A percentile compares a stretch with the other conserved stretches of the same genome.
These are phyloP conservation scores for Mirounga angustirostris DNA, from an alignment of 2,113 vertebrate genomes.

Conservation along the genomic window DNA sequence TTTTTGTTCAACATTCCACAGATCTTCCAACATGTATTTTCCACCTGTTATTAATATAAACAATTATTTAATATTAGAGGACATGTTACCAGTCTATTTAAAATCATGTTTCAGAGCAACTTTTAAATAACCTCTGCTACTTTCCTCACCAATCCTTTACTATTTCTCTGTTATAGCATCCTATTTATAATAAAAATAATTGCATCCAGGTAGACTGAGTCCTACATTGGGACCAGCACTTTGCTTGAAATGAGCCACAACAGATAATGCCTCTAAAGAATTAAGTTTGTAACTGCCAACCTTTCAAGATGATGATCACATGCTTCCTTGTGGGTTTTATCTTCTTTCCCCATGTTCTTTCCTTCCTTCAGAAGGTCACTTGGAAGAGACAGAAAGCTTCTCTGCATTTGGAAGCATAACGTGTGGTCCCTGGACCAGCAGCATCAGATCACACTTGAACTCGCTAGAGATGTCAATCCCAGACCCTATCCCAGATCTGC, in stretches of 20 bases:
- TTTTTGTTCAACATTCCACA: not conserved
- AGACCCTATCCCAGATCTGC: not conserved
- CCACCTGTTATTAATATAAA: not conserved
- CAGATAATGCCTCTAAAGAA: not conserved
- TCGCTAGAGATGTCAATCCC: not conserved
- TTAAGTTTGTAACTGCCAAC: not conserved
- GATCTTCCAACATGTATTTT: not conserved
- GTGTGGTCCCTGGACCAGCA: not conserved
- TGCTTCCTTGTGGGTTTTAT: not conserved
- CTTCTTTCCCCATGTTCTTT: not conserved
- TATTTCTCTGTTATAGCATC: not conserved
- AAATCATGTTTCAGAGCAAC: constrained; percentile 36
- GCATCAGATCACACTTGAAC: not conserved
- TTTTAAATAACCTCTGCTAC: constrained; percentile 8
- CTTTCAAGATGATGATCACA: not conserved
- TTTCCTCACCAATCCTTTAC: not conserved
- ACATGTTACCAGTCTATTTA: not conserved
- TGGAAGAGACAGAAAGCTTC: not conserved
- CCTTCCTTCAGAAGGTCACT: not conserved
- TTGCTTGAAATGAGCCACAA: not conserved
- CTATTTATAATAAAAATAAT: not conserved
- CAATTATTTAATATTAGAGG: constrained; percentile 19
- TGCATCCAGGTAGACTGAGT: not conserved
- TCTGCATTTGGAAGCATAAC: not conserved
- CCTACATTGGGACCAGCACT: not conserved